phyloP scores from a whole-genome alignment of 2,113 vertebrate genomes.

The Leuciscus idus region DNA sequence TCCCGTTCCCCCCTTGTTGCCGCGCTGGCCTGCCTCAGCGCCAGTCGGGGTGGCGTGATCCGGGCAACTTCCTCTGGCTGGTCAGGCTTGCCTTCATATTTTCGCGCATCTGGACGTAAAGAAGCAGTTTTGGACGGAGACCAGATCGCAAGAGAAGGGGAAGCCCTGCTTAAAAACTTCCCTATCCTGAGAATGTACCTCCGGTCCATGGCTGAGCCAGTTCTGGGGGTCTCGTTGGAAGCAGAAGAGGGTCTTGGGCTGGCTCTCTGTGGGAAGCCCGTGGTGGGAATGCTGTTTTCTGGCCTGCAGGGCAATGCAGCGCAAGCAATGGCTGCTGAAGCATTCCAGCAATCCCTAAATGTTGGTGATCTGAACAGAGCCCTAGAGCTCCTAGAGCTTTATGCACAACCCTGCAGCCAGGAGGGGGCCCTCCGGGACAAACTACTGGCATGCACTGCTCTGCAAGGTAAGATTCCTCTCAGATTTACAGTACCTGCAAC shows the following conservation, averaged over 20 bases:
- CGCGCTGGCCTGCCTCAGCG: conserved; percentile 82
- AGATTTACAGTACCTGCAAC: background rate
- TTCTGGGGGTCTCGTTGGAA: conserved; percentile 70
- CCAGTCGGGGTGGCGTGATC: conserved; percentile 68
- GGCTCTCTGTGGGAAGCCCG: conserved; percentile 79
- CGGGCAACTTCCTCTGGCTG: conserved; percentile 68
- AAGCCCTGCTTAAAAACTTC: conserved; percentile 83
- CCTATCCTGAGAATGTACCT: conserved; percentile 82
- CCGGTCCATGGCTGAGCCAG: conserved; percentile 79
- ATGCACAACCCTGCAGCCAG: conserved; percentile 75
- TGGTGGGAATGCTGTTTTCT: conserved; percentile 80
- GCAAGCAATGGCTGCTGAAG: conserved; percentile 74
- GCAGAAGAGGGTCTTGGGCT: conserved; percentile 64
- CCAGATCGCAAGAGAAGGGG: conserved; percentile 85
- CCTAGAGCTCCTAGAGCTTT: conserved; percentile 83
- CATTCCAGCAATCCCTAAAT: conserved; percentile 84
- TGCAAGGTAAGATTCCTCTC: conserved; percentile 77
- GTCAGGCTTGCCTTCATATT: conserved; percentile 83
- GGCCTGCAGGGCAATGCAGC: conserved; percentile 81
- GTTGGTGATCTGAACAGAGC: conserved; percentile 81
- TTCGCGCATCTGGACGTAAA: conserved; percentile 80
- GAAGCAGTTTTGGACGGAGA: conserved; percentile 84
- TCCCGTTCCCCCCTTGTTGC: conserved; percentile 84
- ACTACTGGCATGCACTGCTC: conserved; percentile 84
- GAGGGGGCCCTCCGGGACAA: conserved; percentile 80